phyloP scores from a whole-genome alignment of 1,140 invertebrate species.

The Sinonovacula constricta region DNA sequence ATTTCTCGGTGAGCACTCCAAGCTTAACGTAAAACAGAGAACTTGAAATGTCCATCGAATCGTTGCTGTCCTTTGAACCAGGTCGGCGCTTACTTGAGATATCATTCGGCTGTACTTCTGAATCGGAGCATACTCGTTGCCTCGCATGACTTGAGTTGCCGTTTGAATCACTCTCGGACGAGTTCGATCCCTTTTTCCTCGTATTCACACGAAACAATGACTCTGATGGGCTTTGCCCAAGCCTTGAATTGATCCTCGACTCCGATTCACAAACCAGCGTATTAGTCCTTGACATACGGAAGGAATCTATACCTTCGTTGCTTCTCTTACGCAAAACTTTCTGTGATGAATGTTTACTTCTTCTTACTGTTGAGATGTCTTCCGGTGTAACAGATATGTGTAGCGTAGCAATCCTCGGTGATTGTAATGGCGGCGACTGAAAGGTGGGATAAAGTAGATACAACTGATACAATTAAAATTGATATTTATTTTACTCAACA shows the following conservation, averaged over 20 bases:
- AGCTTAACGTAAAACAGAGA: constrained; percentile 36
- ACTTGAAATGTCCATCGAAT: background rate
- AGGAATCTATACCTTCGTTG: constrained; percentile 1
- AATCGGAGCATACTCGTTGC: background rate
- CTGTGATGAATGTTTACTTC: background rate
- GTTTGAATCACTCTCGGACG: background rate
- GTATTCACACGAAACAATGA: background rate
- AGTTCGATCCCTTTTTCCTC: background rate
- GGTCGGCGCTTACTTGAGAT: background rate
- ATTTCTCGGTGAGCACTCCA: constrained; percentile 20
- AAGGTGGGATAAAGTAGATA: no score
- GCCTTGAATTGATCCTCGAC: no score
- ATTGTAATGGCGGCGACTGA: no score
- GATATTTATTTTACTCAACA: no score
- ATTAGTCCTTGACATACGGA: constrained; percentile 7
- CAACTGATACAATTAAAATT: no score
- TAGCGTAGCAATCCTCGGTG: background rate
- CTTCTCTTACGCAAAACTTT: background rate
- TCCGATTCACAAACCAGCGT: constrained; percentile 12
- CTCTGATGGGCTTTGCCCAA: constrained; percentile 1
- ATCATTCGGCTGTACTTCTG: background rate
- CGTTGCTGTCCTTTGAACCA: background rate
- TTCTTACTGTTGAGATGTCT: background rate
- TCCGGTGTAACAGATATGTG: background rate
- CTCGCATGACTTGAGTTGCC: background rate